These are phyloP conservation scores for Folsomia manolachei DNA, from an alignment of 2,888 invertebrate species.

Conservation along the genomic window DNA sequence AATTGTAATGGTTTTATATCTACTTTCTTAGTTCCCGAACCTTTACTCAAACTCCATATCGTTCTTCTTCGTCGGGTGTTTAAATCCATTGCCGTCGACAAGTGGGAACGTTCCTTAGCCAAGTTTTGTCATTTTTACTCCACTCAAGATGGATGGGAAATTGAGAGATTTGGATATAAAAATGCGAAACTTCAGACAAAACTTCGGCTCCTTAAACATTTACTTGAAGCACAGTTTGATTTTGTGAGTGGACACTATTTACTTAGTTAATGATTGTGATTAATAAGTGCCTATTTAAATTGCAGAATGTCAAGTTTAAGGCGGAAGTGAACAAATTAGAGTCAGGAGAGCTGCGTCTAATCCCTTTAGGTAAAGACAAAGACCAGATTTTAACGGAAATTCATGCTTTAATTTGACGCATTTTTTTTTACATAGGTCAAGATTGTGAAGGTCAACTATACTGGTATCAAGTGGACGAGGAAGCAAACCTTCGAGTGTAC, in stretches of 20 bases:
- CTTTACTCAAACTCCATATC: slow-evolving; percentile 81
- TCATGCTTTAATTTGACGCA: no score
- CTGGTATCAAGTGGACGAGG: slow-evolving; percentile 82
- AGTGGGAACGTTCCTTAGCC: slow-evolving; percentile 85
- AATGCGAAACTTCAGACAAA: slow-evolving; percentile 85
- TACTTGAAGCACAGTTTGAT: slow-evolving; percentile 93
- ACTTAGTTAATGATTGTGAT: no score
- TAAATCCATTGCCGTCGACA: slow-evolving; percentile 51
- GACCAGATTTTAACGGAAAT: slow-evolving; percentile 1
- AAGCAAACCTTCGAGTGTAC: slow-evolving; percentile 78
- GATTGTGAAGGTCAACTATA: slow-evolving; percentile 89
- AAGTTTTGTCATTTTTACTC: slow-evolving; percentile 89
- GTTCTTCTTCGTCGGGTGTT: slow-evolving; percentile 75
- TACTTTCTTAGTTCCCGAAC: slow-evolving; percentile 67
- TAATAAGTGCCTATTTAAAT: no score
- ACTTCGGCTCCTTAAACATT: slow-evolving; percentile 81
- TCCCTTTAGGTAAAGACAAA: slow-evolving; percentile 66
- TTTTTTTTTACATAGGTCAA: no score
- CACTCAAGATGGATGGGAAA: slow-evolving; percentile 91
- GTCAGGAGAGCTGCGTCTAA: slow-evolving; percentile 75
- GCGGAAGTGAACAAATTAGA: slow-evolving; percentile 74
- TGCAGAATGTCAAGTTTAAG: slow-evolving; percentile 92
- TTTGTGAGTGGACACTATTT: no score
- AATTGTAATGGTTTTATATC: not conserved
- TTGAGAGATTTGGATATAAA: slow-evolving; percentile 92